Percentiles rank a stretch among this genome's conserved stretches.
phyloP scores from a whole-genome alignment of 30 jellyfish, hydroid and myxozoan species.

The Cassiopea andromeda region DNA sequence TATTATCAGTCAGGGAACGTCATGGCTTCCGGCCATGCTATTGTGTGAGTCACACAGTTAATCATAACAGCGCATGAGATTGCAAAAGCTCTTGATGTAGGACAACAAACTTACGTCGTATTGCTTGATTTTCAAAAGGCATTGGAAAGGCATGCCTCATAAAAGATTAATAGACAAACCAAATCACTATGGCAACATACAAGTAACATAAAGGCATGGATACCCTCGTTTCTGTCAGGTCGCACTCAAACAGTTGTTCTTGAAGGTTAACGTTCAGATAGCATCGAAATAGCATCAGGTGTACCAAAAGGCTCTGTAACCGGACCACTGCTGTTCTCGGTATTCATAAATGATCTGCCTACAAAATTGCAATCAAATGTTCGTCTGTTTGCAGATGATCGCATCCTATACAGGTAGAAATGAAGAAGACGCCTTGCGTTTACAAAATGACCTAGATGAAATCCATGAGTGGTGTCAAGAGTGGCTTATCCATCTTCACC shows the following conservation, averaged over 20 bases:
- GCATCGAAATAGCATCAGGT: constrained; percentile 11
- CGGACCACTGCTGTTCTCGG: constrained; percentile 30
- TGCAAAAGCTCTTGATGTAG: neutral
- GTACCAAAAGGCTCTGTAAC: constrained; percentile 56
- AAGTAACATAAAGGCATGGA: constrained; percentile 26
- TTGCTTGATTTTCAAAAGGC: constrained; percentile 17
- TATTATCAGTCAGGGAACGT: no score
- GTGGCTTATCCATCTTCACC: constrained; percentile 25
- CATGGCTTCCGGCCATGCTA: constrained; percentile 14
- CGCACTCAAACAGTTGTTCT: constrained; percentile 56
- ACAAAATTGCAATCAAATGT: constrained; percentile 4
- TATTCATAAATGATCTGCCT: constrained; percentile 27
- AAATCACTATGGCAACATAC: constrained; percentile 19
- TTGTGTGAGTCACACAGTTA: constrained; percentile 11
- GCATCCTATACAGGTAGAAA: constrained; percentile 11
- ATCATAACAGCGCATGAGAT: neutral
- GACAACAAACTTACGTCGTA: constrained; percentile 8
- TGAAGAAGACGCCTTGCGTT: neutral
- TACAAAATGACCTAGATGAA: constrained; percentile 24
- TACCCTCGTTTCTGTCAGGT: constrained; percentile 35
- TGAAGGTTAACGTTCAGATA: constrained; percentile 15
- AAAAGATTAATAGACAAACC: neutral
- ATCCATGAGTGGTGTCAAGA: constrained; percentile 2
- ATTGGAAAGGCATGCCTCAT: neutral
- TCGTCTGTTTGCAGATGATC: constrained; percentile 28